A percentile compares a stretch with the other conserved stretches of the same genome.
These are phyloP conservation scores for Podiceps cristatus DNA, from an alignment of 2,113 vertebrate genomes.

Conservation along the genomic window DNA sequence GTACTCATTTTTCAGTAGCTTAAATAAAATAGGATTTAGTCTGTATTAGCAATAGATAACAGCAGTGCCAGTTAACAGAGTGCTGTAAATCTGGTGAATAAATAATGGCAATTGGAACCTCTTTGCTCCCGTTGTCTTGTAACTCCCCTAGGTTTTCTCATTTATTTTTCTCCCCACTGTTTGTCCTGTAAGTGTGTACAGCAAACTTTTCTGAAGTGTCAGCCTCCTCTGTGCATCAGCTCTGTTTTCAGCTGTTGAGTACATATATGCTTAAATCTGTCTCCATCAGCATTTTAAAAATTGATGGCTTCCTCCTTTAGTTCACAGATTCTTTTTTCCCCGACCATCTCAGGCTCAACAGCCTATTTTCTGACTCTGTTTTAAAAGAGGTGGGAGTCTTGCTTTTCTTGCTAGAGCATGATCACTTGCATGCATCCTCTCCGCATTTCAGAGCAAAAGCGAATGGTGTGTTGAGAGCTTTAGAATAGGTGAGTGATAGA, in stretches of 20 bases:
- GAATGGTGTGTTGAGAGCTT: neutral
- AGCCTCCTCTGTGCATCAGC: neutral
- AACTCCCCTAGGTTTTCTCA: neutral
- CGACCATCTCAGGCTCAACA: neutral
- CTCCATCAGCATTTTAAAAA: neutral
- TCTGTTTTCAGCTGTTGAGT: neutral
- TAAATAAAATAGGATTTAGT: conserved; percentile 5
- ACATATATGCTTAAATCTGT: neutral
- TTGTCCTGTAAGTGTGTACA: neutral
- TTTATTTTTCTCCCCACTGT: neutral
- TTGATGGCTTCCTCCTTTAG: neutral
- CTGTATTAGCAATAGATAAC: neutral
- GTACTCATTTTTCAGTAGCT: neutral
- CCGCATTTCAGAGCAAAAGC: neutral
- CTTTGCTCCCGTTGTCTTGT: neutral
- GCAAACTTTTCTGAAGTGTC: neutral
- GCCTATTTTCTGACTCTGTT: neutral
- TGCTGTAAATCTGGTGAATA: neutral
- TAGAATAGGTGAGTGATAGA: neutral
- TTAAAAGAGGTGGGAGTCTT: neutral
- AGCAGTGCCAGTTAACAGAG: neutral
- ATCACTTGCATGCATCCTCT: neutral
- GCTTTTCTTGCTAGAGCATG: neutral
- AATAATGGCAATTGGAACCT: neutral
- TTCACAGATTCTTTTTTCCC: neutral